Conservation (phyloP, 2,888 invertebrate species). For the Koerneria pararmatus region DNA sequence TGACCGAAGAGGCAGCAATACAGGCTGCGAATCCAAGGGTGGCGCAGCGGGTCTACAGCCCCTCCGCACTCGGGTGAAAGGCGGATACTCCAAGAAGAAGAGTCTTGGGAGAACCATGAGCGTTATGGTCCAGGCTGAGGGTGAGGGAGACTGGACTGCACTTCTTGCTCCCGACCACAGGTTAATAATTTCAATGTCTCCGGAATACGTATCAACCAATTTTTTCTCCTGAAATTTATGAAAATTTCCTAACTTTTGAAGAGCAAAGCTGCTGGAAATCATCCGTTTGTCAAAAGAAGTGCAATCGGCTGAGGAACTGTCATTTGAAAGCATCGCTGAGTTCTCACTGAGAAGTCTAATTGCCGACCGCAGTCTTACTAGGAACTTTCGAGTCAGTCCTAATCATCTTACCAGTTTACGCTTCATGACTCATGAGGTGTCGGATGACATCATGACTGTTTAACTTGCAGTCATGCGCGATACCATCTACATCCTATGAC, state of each 20-base stretch:
- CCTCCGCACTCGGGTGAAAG: no score
- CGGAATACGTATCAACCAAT: neutral
- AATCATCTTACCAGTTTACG: neutral
- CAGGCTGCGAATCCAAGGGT: slow-evolving; percentile 11
- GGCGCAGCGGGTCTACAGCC: slow-evolving; percentile 9
- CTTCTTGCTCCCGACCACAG: slow-evolving; percentile 28
- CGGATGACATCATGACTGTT: neutral
- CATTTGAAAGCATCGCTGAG: slow-evolving; percentile 38
- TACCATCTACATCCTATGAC: slow-evolving; percentile 22
- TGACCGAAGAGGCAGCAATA: no score
- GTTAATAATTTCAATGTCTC: neutral
- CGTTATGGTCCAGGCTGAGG: slow-evolving; percentile 23
- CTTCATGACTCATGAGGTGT: neutral
- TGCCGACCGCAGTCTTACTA: slow-evolving; percentile 41
- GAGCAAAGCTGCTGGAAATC: slow-evolving; percentile 37
- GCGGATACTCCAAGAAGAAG: slow-evolving; percentile 38
- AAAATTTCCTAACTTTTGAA: slow-evolving; percentile 23
- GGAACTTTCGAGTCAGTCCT: slow-evolving; percentile 22
- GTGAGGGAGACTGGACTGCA: slow-evolving; percentile 34
- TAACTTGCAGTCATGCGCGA: neutral
- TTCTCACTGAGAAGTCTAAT: slow-evolving; percentile 48
- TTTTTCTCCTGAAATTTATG: neutral
- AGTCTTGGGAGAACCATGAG: slow-evolving; percentile 27
- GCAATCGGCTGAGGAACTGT: slow-evolving; percentile 23
- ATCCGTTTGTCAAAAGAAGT: slow-evolving; percentile 34